Evolutionary conservation across 1,140 invertebrate species (phyloP).

Genomic region (Drosophila pseudoananassae): DNA sequence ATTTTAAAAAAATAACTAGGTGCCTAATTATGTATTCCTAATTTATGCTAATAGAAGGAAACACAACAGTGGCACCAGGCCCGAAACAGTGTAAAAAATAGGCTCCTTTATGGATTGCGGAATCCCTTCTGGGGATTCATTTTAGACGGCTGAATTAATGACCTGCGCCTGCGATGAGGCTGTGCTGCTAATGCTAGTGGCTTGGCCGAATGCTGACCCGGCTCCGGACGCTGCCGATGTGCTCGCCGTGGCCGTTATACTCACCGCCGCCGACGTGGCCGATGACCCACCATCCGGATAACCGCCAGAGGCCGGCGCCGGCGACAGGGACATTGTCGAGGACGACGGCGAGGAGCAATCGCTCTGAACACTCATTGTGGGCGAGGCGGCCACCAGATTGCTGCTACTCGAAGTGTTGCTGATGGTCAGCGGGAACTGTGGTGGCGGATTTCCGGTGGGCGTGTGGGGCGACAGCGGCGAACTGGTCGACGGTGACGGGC

Average conservation of each 20-base stretch:
- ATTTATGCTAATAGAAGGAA: constrained; percentile 52
- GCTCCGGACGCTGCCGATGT: constrained; percentile 50
- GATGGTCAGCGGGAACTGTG: constrained; percentile 69
- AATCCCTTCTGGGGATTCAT: background rate
- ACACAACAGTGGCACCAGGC: constrained; percentile 54
- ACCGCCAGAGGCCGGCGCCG: constrained; percentile 68
- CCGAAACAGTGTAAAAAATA: constrained; percentile 53
- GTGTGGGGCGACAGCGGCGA: constrained; percentile 77
- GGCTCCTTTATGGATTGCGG: constrained; percentile 33
- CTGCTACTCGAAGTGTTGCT: constrained; percentile 72
- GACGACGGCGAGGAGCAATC: constrained; percentile 80
- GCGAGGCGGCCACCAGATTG: constrained; percentile 73
- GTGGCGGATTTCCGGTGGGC: constrained; percentile 69
- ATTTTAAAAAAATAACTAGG: background rate
- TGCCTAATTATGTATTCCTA: constrained; percentile 29
- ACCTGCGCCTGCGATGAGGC: constrained; percentile 57
- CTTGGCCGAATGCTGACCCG: constrained; percentile 65
- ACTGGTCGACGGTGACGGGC: constrained; percentile 41
- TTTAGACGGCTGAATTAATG: constrained; percentile 80
- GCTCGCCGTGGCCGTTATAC: constrained; percentile 74
- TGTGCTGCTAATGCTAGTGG: constrained; percentile 59
- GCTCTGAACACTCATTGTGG: constrained; percentile 78
- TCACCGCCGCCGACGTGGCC: constrained; percentile 68
- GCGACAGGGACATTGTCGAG: constrained; percentile 76
- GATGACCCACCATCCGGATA: constrained; percentile 67